These are phyloP conservation scores for Hippopotamyrus pictus DNA, from an alignment of 2,797 vertebrate species.

Conservation along the genomic window DNA sequence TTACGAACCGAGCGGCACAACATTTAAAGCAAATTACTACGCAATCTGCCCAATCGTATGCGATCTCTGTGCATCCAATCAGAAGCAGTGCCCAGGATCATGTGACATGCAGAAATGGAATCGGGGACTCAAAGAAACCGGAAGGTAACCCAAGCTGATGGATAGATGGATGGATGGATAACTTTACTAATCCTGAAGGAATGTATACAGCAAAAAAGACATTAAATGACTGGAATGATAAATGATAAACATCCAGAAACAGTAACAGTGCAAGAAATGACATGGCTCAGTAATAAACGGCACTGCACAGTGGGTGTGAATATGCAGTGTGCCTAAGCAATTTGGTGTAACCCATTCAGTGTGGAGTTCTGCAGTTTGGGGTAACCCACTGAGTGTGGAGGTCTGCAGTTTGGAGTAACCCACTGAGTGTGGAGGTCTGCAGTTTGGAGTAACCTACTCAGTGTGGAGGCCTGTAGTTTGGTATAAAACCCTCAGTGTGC, in stretches of 20 bases:
- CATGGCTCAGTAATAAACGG: not conserved
- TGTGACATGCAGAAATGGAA: not conserved
- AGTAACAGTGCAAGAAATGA: not conserved
- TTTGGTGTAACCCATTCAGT: not conserved
- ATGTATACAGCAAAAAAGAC: not conserved
- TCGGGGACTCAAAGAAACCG: not conserved
- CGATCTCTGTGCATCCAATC: not conserved
- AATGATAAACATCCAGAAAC: not conserved
- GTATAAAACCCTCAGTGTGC: not conserved
- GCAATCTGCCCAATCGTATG: not conserved
- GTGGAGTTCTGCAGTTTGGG: not conserved
- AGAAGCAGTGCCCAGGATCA: not conserved
- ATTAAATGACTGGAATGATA: not conserved
- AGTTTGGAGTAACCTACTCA: too few relatives aligned
- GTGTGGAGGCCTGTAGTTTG: not conserved
- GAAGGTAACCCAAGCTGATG: not conserved
- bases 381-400: not conserved
- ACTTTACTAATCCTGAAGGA: not conserved
- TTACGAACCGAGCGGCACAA: conserved; percentile 30
- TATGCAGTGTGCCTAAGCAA: not conserved
- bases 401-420: not conserved
- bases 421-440: too few relatives aligned
- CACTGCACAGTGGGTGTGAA: not conserved
- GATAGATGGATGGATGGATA: not conserved
- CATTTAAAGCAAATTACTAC: conserved; percentile 15